Evolutionary conservation across 1,140 invertebrate genomes (phyloP).

Genomic region (Ostrea edulis): DNA sequence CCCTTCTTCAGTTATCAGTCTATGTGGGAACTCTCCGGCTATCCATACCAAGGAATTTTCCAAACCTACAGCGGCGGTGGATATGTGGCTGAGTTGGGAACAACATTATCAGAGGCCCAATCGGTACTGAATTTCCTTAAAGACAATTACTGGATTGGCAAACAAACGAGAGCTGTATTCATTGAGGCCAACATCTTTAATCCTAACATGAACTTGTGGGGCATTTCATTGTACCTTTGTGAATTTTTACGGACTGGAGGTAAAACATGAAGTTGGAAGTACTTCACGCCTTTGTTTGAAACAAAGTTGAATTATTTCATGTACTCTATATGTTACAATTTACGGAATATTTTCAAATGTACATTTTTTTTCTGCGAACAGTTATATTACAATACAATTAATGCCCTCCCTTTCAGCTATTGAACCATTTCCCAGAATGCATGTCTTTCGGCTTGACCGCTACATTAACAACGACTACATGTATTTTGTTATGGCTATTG

Average conservation of each 20-base stretch:
- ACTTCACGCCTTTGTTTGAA: too few species aligned
- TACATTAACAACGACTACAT: constrained; percentile 65
- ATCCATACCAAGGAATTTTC: constrained; percentile 61
- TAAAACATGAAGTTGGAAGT: too few species aligned
- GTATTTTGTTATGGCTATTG: constrained; percentile 67
- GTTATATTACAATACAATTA: too few species aligned
- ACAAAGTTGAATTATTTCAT: too few species aligned
- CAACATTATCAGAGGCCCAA: constrained; percentile 29
- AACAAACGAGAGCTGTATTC: constrained; percentile 80
- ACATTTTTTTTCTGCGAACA: too few species aligned
- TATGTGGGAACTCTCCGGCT: constrained; percentile 56
- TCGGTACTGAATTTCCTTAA: constrained; percentile 74
- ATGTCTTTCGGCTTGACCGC: constrained; percentile 63
- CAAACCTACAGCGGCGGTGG: constrained; percentile 68
- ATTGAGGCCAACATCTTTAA: constrained; percentile 82
- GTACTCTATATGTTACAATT: too few species aligned
- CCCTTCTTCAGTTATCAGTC: constrained; percentile 57
- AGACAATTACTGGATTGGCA: constrained; percentile 80
- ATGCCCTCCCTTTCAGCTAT: constrained; percentile 56
- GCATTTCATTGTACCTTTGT: constrained; percentile 75
- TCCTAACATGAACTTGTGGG: constrained; percentile 78
- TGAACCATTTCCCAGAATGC: constrained; percentile 54
- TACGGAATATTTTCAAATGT: too few species aligned
- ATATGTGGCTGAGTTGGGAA: constrained; percentile 67
- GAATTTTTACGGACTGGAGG: constrained; percentile 81